Conservation (phyloP, 2,113 vertebrate genomes). For the Chaetura pelagica region DNA sequence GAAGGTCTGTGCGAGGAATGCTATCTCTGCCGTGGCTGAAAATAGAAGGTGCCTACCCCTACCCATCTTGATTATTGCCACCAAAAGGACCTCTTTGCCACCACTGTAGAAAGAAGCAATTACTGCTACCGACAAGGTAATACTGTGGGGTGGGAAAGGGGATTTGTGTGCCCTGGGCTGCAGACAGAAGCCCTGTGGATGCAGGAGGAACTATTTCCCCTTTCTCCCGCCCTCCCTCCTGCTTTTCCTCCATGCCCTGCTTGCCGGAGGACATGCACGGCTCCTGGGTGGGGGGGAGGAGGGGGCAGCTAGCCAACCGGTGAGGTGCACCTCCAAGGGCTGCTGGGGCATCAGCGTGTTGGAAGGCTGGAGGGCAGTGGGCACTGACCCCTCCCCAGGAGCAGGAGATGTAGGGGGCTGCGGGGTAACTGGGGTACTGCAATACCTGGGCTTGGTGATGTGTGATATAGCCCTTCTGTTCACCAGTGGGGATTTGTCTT, state of each 20-base stretch:
- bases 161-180: not conserved
- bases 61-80: not conserved
- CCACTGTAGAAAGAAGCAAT: not conserved
- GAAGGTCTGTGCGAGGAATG: conserved; percentile 37
- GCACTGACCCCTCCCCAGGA: not conserved
- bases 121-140: conserved; percentile 33
- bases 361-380: not conserved
- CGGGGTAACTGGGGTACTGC: accelerated
- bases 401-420: not conserved
- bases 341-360: not conserved
- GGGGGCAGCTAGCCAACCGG: not conserved
- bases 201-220: not conserved
- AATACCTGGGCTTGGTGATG: not conserved
- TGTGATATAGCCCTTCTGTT: not conserved
- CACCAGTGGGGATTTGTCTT: not conserved
- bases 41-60: conserved; percentile 34
- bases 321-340: not conserved
- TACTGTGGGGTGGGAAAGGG: not conserved
- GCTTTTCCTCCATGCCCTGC: not conserved
- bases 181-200: not conserved
- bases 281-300: not conserved
- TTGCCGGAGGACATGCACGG: not conserved
- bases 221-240: not conserved
- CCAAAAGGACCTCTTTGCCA: not conserved
- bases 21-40: conserved; percentile 1